Evolutionary conservation across 2,797 vertebrate genomes (phyloP), one percentile per base, ranked within the genome.

Genomic region (Pyrocephalus nanus): DNA sequence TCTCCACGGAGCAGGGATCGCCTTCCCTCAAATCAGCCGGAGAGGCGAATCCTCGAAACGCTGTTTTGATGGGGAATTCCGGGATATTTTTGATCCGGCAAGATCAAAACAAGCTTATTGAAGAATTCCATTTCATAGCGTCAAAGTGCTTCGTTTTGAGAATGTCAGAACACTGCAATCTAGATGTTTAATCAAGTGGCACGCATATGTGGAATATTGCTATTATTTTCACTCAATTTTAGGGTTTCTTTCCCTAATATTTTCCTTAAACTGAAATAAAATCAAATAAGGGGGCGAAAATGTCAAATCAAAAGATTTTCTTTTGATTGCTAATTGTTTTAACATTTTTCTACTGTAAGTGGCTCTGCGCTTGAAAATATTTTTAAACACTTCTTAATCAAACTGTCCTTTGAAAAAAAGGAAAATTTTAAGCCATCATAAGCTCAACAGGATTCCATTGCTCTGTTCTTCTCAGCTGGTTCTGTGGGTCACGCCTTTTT

Each of bases 271-370:
- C 57, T 29, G 16, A 73, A 92, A 65, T 30, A 84, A 93, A 90
- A 95, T 92, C 32, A 76, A 92, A 71, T 81, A 82, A 76, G 29
- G 79, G 92, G 82, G 53, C 40, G 50, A 93, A 88, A 90, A 83
- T 78, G 82, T 95, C 92, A 95, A 78, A 93, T 90, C 55, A 73
- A 88, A 88, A 90, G 3, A 91, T 91, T 94, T 94, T 75, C 67
- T 88, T 94, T 95, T 88, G 85, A 95, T 85, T 96, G 77, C 25
- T 88, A 93, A 89, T 95, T 93, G 77, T 94, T 95, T 79, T 86
- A 79, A 65, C 40, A 8, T 83, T 86, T 83, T 91, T 64, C 40
- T 75, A 36, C 48, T 82, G 8, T 32, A 47, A 93, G 80, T 74
- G 74, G 73, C 55, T 71, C 73, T 51, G 18, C 0, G 11, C 55